A percentile compares a stretch with the other conserved stretches of the same genome.
These are phyloP conservation scores for Listrodromus nycthemerus DNA, from an alignment of 2,888 invertebrate species.

Conservation along the genomic window DNA sequence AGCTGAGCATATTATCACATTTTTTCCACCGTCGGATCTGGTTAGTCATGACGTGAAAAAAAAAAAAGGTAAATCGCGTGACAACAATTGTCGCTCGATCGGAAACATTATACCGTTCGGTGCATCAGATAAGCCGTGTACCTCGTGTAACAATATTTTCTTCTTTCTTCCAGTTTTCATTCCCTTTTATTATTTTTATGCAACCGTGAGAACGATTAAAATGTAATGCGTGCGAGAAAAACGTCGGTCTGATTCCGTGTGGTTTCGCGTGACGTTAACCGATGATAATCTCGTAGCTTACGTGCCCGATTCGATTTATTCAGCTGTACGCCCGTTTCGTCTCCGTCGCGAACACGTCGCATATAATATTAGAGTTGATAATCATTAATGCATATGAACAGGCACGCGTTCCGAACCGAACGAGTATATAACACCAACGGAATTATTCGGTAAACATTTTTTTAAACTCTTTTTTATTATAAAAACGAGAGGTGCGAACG, in stretches of 20 bases:
- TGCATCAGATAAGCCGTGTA: constrained; percentile 3
- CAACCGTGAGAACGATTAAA: constrained; percentile 10
- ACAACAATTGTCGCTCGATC: background rate
- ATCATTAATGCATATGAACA: constrained; percentile 57
- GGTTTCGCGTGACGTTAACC: constrained; percentile 2
- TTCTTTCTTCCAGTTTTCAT: background rate
- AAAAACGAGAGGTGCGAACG: constrained; percentile 29
- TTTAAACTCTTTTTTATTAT: background rate
- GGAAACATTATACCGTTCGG: constrained; percentile 12
- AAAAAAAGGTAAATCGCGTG: constrained; percentile 8
- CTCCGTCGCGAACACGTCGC: constrained; percentile 11
- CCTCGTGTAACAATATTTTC: background rate
- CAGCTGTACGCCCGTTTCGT: background rate
- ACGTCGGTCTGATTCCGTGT: background rate
- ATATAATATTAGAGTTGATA: constrained; percentile 42
- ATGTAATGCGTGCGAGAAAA: constrained; percentile 7
- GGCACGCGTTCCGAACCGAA: constrained; percentile 20
- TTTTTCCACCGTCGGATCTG: background rate
- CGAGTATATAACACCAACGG: background rate
- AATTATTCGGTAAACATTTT: background rate
- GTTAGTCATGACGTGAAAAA: background rate
- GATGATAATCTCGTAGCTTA: constrained; percentile 3
- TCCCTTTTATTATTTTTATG: constrained; percentile 3
- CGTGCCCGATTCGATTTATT: constrained; percentile 23
- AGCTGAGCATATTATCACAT: background rate